Evolutionary conservation across 2,888 invertebrate species (phyloP).

Genomic region (Dascillus cervinus): DNA sequence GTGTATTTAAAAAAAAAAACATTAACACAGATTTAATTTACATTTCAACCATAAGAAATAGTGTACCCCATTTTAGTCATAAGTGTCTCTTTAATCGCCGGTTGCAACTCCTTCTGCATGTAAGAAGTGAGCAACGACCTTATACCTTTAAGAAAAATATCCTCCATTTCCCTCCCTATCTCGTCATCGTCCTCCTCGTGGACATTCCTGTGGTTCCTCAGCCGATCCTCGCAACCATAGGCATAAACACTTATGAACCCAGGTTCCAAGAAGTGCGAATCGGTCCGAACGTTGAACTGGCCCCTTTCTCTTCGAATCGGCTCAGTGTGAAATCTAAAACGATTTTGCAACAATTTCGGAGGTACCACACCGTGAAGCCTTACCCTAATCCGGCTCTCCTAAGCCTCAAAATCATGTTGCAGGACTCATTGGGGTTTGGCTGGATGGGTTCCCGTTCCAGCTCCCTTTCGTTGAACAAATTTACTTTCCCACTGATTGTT

Average conservation of each 20-base stretch:
- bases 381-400: slow-evolving; percentile 69
- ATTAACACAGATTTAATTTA: too few relatives aligned
- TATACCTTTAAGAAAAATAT: slow-evolving; percentile 76
- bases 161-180: slow-evolving; percentile 74
- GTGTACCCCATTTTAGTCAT: slow-evolving; percentile 86
- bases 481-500: slow-evolving; percentile 69
- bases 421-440: slow-evolving; percentile 44
- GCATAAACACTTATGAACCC: slow-evolving; percentile 81
- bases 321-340: slow-evolving; percentile 56
- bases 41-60: slow-evolving; percentile 74
- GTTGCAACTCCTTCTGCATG: slow-evolving; percentile 76
- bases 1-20: too few relatives aligned
- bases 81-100: slow-evolving; percentile 76
- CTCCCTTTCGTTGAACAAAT: slow-evolving; percentile 44
- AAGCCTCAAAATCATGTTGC: slow-evolving; percentile 71
- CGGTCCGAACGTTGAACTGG: slow-evolving; percentile 67
- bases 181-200: slow-evolving; percentile 44
- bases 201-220: slow-evolving; percentile 31
- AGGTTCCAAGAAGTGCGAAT: slow-evolving; percentile 77
- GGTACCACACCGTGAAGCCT: too few relatives aligned
- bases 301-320: slow-evolving; percentile 61
- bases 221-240: slow-evolving; percentile 62
- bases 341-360: too few relatives aligned
- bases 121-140: slow-evolving; percentile 71
- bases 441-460: slow-evolving; percentile 41